These are phyloP conservation scores for Nematolebias whitei DNA, from an alignment of 2,113 vertebrate genomes.

Conservation along the genomic window DNA sequence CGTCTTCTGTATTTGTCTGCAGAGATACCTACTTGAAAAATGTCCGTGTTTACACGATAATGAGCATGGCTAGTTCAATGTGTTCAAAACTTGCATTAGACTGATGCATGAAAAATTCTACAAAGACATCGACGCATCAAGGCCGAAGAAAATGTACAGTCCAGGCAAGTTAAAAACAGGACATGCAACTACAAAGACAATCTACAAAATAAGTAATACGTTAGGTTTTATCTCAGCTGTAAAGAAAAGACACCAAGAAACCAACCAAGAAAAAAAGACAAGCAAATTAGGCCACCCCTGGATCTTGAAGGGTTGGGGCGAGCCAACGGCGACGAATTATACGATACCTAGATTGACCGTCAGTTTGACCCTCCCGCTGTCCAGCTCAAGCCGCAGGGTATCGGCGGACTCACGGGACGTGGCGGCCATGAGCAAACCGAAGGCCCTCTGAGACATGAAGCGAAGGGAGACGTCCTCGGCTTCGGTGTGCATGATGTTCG, in stretches of 20 bases:
- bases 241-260: conserved; percentile 30
- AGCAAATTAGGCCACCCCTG: conserved; percentile 68
- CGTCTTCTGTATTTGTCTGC: no score
- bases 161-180: conserved; percentile 82
- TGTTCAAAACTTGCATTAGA: conserved; percentile 79
- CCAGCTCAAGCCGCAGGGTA: conserved; percentile 92
- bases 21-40: no score
- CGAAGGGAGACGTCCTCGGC: conserved; percentile 97
- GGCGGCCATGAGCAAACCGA: conserved; percentile 93
- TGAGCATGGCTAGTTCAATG: conserved; percentile 66
- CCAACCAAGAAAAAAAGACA: conserved; percentile 18
- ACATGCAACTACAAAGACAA: conserved; percentile 82
- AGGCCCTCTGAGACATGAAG: conserved; percentile 96
- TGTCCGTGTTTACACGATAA: conserved; percentile 39
- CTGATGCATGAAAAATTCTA: conserved; percentile 62
- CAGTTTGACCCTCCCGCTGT: conserved; percentile 93
- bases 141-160: conserved; percentile 71
- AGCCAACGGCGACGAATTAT: conserved; percentile 67
- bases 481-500: conserved; percentile 92
- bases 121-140: conserved; percentile 83
- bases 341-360: conserved; percentile 99
- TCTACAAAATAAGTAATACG: conserved; percentile 41
- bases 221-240: conserved; percentile 47
- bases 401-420: conserved; percentile 94
- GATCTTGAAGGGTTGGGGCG: conserved; percentile 3